Evolutionary conservation across 2,113 vertebrate species (phyloP), one percentile per base, ranked within the genome.

Genomic region (Picathartes gymnocephalus): DNA sequence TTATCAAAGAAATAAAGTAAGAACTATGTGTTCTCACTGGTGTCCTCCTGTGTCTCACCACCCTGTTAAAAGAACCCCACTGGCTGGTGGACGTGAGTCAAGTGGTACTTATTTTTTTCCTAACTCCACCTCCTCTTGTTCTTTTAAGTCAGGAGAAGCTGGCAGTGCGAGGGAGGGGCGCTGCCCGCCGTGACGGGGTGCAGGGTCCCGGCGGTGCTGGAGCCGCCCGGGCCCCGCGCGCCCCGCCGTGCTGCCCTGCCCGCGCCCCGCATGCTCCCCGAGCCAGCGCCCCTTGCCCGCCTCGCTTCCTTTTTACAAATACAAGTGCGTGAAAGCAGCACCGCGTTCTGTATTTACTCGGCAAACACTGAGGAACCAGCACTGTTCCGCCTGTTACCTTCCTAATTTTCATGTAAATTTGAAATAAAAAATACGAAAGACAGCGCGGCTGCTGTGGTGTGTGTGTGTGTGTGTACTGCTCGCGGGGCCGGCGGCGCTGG

Each of bases 351-450:
- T 70, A 47, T 72, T 86, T 11, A 24, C 91, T 57, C 40, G n/a
- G 79, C 57, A 27, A 60, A n/a, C 89, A 16, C 7, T 60, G 87
- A 40, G 13, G 92, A 97, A 61, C 93, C 96, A 76, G 96, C 97
- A 45, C 89, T 91, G 95, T 94, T 97, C 48, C 71, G 92, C 95
- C 89, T 54, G 53, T 73, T 31, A 91, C 91, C 97, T 98, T 98
- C 97, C 96, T 97, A 96, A 95, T 94, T 82, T 79, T 56, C 56
- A 44, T 97, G 97, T 97, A 86, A 44, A 70, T 97, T 98, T 98
- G 96, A 96, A 98, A 97, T 98, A 98, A 98, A 98, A 91, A 76
- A 74, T 44, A 44, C 15, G 68, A 91, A 97, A 88, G 53, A 66
- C 40, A 45, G 23, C 4, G 2, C 4, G 47, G 13, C 27, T 69